phyloP scores from a whole-genome alignment of 2,113 vertebrate species.

The Atherinomorus stipes region DNA sequence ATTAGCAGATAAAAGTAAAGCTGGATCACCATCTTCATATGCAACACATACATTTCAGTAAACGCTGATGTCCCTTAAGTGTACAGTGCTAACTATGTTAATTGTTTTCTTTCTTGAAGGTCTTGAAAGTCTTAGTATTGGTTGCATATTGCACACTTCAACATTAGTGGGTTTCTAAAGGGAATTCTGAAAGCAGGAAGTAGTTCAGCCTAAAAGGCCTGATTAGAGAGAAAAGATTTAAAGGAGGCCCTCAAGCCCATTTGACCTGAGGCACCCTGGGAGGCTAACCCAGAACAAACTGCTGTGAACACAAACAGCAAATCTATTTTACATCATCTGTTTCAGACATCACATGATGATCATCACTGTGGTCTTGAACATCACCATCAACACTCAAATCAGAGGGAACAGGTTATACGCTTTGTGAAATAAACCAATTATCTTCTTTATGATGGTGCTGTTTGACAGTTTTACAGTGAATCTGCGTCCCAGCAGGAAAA shows the following conservation, averaged over 20 bases:
- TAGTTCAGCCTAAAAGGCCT: not conserved
- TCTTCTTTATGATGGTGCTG: not conserved
- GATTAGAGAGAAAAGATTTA: not conserved
- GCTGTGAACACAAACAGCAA: slow-evolving; percentile 9
- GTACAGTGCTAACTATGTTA: too few species aligned
- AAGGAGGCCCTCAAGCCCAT: not conserved
- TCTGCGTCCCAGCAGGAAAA: not conserved
- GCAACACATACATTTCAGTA: not conserved
- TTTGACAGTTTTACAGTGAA: not conserved
- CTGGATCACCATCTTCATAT: not conserved
- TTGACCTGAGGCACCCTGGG: not conserved
- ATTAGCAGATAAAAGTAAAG: not conserved
- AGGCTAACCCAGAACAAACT: not conserved
- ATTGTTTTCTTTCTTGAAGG: not conserved
- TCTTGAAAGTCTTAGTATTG: not conserved
- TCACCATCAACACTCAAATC: not conserved
- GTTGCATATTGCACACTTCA: not conserved
- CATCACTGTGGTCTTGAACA: slow-evolving; percentile 5
- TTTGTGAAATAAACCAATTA: not conserved
- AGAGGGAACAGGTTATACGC: not conserved
- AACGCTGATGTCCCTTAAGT: too few species aligned
- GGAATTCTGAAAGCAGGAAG: not conserved
- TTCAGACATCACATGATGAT: not conserved
- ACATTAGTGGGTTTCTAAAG: not conserved
- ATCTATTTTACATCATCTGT: slow-evolving; percentile 5